A percentile compares a stretch with the other conserved stretches of the same genome.
These are phyloP conservation scores for Diglossa cyanea DNA, from an alignment of 2,797 vertebrate genomes.

Conservation along the genomic window DNA sequence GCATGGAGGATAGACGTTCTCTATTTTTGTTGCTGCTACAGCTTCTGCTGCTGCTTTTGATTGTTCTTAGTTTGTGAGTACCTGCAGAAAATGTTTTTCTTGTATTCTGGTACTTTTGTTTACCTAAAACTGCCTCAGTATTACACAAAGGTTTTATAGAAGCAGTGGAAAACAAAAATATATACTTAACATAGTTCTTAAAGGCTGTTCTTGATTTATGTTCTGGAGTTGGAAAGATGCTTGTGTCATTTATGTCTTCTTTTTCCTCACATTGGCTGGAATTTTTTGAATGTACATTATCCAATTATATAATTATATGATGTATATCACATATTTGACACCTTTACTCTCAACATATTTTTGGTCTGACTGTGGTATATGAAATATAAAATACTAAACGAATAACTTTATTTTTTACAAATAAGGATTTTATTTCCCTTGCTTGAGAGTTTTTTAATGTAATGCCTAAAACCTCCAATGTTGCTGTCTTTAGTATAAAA, in stretches of 20 bases:
- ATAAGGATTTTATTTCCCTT: not conserved
- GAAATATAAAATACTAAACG: not conserved
- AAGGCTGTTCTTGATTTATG: not conserved
- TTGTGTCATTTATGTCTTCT: not conserved
- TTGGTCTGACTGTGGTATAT: not conserved
- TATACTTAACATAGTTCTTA: not conserved
- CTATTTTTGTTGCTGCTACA: not conserved
- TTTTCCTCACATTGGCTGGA: not conserved
- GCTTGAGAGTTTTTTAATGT: not conserved
- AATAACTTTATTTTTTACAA: not conserved
- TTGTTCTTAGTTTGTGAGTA: not conserved
- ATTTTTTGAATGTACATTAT: not conserved
- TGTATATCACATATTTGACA: not conserved
- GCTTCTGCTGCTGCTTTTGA: not conserved
- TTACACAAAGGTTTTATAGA: not conserved
- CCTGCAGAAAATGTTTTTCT: not conserved
- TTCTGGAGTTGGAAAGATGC: not conserved
- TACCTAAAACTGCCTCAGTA: not conserved
- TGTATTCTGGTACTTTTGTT: not conserved
- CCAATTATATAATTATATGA: not conserved
- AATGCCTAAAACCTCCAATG: not conserved
- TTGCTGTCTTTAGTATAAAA: not conserved
- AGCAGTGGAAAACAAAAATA: not conserved
- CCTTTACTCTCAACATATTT: not conserved
- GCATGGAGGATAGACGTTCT: not conserved